phyloP scores from a whole-genome alignment of 2,888 invertebrate genomes.

The Cerceris rybyensis region DNA sequence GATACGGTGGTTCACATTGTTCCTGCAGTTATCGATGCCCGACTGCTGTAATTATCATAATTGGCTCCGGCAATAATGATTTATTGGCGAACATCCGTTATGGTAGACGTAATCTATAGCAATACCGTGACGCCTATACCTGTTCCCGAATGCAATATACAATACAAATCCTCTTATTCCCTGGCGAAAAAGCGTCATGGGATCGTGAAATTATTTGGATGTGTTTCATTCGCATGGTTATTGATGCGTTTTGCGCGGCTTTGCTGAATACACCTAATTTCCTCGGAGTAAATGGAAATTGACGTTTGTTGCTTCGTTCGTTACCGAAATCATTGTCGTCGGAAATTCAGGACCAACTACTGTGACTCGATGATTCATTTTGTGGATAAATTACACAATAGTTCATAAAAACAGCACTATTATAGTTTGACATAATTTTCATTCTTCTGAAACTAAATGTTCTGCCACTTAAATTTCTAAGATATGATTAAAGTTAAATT shows the following conservation, averaged over 20 bases:
- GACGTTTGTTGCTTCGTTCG: slow-evolving; percentile 52
- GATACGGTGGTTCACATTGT: background rate
- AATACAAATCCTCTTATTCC: slow-evolving; percentile 44
- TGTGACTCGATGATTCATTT: slow-evolving; percentile 15
- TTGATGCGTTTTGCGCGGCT: slow-evolving; percentile 61
- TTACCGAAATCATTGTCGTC: slow-evolving; percentile 47
- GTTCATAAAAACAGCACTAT: background rate
- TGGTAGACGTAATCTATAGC: slow-evolving; percentile 46
- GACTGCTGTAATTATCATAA: slow-evolving; percentile 50
- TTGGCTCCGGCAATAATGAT: slow-evolving; percentile 47
- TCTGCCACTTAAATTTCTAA: no score
- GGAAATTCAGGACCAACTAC: slow-evolving; percentile 27
- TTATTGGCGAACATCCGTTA: slow-evolving; percentile 49
- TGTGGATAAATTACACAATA: background rate
- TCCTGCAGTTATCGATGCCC: slow-evolving; percentile 48
- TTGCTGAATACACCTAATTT: slow-evolving; percentile 62
- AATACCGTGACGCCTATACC: slow-evolving; percentile 19
- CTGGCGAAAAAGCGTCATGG: slow-evolving; percentile 28
- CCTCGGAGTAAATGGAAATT: slow-evolving; percentile 66
- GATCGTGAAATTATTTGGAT: slow-evolving; percentile 43
- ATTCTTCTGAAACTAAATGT: no score
- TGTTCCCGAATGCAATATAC: slow-evolving; percentile 35
- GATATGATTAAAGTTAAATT: no score
- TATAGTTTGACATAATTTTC: no score
- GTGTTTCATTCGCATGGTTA: slow-evolving; percentile 58